Base-by-base conservation (phyloP, 2,797 vertebrate genomes). In the Scleropages formosus region DNA sequence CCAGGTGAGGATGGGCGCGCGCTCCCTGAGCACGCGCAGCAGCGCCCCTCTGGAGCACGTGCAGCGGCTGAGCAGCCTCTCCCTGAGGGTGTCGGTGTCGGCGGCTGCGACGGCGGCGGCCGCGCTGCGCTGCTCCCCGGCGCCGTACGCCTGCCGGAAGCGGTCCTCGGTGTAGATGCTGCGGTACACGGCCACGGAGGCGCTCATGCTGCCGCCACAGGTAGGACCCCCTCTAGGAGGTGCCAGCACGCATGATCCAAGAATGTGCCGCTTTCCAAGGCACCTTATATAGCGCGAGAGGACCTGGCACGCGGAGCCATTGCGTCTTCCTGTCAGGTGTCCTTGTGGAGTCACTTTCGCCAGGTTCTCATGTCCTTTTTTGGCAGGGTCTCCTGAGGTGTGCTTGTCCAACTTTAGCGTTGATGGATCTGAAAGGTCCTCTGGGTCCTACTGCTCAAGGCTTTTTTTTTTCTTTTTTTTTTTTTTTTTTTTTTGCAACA, bases 1-100 rank as follows among this genome's bases (percentile, higher is more conserved):
- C 96, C 96, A 97, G 84, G 69, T 86, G 72, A 92, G 85, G 24
- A 94, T 87, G 8, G 96, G 95, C 18, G 95, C 82, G 58, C 94
- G 88, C 3, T 90, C 88, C 58, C 59, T 85, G 76, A 95, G 78
- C 85, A 93, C 88, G 85, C 91, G 91, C 68, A 91, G 85, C 61
- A 88, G 92, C 31, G 87, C 84, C 15, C 84, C 80, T 64, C 81
- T 79, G 0, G 94, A 94, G 74, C 94, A 94, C 85, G 88, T 88
- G 88, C 90, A 93, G 49, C 82, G 83, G 68, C 80, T 73, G 10
- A 84, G 73, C 13, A 90, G 71, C 70, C 76, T 87, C 6, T 92
- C 90, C 64, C 87, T 77, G 60, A 93, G 81, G 81, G 31, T 31
- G 31, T 31, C 31, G 31, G 31, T 31, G n/a, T n/a, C n/a, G n/a